Percentiles rank a stretch among this genome's conserved stretches.
Evolutionary conservation across 2,113 vertebrate species (phyloP).

Genomic region (Cyanoderma ruficeps): DNA sequence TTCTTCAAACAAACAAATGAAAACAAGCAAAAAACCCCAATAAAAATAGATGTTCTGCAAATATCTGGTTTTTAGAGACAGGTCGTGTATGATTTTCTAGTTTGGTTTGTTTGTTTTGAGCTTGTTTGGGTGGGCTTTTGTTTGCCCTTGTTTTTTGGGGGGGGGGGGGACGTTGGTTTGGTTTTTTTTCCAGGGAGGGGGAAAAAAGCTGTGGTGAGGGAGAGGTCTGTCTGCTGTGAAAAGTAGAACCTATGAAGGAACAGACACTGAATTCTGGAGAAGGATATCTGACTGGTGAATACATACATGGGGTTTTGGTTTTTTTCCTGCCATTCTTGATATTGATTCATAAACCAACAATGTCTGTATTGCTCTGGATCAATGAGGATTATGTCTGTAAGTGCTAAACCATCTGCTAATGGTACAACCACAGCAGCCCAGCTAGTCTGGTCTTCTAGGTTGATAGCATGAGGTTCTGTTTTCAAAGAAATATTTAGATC

Average conservation of each 20-base stretch:
- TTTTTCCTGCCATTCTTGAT: neutral
- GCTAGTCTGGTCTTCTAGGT: neutral
- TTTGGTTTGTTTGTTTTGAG: neutral
- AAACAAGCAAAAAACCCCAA: neutral
- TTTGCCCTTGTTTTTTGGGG: neutral
- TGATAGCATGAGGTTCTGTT: neutral
- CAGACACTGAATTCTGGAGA: neutral
- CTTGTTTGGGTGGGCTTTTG: neutral
- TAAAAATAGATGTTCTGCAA: neutral
- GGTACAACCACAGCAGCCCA: neutral
- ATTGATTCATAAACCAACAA: neutral
- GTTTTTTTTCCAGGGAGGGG: rapidly evolving
- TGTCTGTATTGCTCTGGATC: neutral
- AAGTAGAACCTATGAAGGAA: neutral
- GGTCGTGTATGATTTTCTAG: neutral
- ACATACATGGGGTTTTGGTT: neutral
- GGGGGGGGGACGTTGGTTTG: rapidly evolving
- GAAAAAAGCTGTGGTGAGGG: rapidly evolving
- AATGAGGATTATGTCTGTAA: neutral
- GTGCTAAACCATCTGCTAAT: neutral
- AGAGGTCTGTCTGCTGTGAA: neutral
- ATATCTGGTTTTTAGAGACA: neutral
- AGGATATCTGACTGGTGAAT: neutral
- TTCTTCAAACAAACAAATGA: neutral
- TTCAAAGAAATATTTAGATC: neutral